Conservation (phyloP, 2,797 vertebrate genomes). For the Coendou prehensilis region DNA sequence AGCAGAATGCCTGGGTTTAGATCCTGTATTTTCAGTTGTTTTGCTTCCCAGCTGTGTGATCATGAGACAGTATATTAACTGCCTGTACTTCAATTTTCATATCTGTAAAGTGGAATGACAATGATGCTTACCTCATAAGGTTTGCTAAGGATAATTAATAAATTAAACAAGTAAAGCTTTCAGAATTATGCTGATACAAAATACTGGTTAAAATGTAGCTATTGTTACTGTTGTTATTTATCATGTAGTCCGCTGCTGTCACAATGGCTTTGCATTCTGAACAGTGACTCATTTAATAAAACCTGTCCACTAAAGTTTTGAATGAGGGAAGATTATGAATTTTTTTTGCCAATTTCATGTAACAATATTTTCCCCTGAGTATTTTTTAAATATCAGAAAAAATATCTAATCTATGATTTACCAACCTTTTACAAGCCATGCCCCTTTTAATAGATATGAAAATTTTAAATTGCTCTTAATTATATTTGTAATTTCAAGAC, state of each 20-base stretch:
- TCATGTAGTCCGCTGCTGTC: not conserved
- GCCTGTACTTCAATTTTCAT: not conserved
- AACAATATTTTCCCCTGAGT: not conserved
- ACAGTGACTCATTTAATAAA: not conserved
- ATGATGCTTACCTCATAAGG: not conserved
- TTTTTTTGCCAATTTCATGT: not conserved
- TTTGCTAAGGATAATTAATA: not conserved
- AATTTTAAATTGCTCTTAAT: not conserved
- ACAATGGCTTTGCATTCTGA: slow-evolving; percentile 26
- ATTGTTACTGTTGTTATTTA: not conserved
- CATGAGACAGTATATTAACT: not conserved
- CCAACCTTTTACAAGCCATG: not conserved
- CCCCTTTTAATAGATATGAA: not conserved
- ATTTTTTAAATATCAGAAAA: slow-evolving; percentile 33
- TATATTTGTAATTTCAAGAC: slow-evolving; percentile 29
- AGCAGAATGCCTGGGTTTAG: not conserved
- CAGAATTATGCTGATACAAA: not conserved
- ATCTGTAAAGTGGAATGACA: slow-evolving; percentile 32
- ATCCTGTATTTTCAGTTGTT: not conserved
- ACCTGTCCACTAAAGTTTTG: not conserved
- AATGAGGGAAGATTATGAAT: not conserved
- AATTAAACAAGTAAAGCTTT: not conserved
- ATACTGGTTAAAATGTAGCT: not conserved
- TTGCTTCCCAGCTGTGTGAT: not conserved
- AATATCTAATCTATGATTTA: slow-evolving; percentile 11